Conservation (phyloP, 2,888 invertebrate species). For the Acrocyrtus sp. region DNA sequence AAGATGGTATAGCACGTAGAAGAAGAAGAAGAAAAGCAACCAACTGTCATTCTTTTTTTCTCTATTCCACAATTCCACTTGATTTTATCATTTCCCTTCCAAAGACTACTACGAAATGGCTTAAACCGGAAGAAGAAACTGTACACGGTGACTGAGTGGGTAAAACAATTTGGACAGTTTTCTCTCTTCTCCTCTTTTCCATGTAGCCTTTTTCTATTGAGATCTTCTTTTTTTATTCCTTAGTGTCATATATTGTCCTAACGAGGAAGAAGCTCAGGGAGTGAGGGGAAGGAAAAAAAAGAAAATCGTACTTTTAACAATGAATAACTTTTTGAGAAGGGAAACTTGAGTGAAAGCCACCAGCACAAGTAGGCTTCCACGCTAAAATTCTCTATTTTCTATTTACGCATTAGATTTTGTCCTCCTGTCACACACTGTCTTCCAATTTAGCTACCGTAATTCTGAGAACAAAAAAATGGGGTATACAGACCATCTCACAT, state of each 20-base stretch:
- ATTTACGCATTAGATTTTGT: constrained; percentile 20
- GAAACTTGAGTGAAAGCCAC: not conserved
- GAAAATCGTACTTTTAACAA: no score
- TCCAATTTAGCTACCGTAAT: not conserved
- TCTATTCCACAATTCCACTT: no score
- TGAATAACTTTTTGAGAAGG: not conserved
- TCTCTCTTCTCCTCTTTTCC: constrained; percentile 25
- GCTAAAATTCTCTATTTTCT: constrained; percentile 14
- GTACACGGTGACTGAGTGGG: constrained; percentile 21
- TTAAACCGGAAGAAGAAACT: constrained; percentile 25
- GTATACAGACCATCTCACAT: no score
- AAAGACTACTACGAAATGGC: no score
- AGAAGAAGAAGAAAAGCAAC: no score
- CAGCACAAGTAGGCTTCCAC: not conserved
- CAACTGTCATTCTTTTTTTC: no score
- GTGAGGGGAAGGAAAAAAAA: constrained; percentile 12
- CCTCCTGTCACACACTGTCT: constrained; percentile 3
- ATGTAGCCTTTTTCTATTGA: constrained; percentile 9
- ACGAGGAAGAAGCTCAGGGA: constrained; percentile 23
- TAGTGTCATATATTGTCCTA: constrained; percentile 26
- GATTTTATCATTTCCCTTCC: no score
- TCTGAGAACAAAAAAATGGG: not conserved
- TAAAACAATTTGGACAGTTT: constrained; percentile 55
- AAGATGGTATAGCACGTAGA: no score
- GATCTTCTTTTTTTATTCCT: constrained; percentile 13